phyloP scores from a whole-genome alignment of 1,140 invertebrate species.

The Lordiphosa clarofinis region DNA sequence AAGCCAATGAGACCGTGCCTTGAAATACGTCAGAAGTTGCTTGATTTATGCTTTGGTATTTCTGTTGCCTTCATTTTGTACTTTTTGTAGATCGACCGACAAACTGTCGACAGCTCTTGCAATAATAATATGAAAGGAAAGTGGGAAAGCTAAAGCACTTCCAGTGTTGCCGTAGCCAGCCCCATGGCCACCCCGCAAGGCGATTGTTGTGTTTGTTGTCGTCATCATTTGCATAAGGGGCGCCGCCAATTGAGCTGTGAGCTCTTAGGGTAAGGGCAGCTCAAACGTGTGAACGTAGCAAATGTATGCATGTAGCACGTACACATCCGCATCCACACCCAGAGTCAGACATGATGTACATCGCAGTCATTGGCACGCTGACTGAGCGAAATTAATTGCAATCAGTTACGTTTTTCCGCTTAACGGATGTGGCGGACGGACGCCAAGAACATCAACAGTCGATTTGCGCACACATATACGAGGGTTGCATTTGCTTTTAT shows the following conservation, averaged over 20 bases:
- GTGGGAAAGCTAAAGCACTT: conserved; percentile 1
- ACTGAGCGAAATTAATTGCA: conserved; percentile 75
- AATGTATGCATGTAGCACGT: conserved; percentile 26
- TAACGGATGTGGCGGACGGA: conserved; percentile 41
- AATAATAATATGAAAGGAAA: conserved; percentile 32
- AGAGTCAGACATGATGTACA: conserved; percentile 23
- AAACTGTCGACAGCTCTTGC: conserved; percentile 1
- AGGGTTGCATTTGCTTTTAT: too few species aligned
- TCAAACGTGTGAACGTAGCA: conserved; percentile 22
- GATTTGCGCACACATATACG: conserved; percentile 22
- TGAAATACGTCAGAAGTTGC: conserved; percentile 9
- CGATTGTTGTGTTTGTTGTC: conserved; percentile 16
- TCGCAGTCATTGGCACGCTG: conserved; percentile 55
- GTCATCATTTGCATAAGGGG: conserved; percentile 49
- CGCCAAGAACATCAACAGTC: conserved; percentile 32
- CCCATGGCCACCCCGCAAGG: background rate
- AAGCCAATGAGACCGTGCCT: background rate
- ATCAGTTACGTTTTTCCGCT: conserved; percentile 68
- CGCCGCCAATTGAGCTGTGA: conserved; percentile 36
- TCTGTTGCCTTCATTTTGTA: conserved; percentile 1
- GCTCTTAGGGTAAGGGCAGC: conserved; percentile 8
- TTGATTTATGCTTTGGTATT: conserved; percentile 14
- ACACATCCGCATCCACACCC: background rate
- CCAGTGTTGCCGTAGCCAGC: background rate
- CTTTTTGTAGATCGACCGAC: conserved; percentile 8